phyloP scores from a whole-genome alignment of 2,113 vertebrate species.

The Vulpes lagopus region DNA sequence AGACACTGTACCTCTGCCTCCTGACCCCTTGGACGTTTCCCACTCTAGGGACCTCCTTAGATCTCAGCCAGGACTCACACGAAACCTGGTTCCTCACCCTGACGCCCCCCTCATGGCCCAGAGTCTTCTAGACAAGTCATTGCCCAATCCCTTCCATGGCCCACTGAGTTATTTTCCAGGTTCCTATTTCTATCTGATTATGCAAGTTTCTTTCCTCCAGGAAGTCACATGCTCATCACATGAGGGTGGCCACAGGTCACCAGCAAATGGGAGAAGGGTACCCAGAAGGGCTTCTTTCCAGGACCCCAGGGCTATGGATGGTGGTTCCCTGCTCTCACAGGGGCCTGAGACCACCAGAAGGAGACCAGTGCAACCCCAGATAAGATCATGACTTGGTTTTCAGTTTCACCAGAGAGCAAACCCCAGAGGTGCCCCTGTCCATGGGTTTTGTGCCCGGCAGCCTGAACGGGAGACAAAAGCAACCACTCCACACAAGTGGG shows the following conservation, averaged over 20 bases:
- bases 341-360: neutral
- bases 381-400: neutral
- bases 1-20: neutral
- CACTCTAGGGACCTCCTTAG: neutral
- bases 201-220: slow-evolving; percentile 67
- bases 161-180: slow-evolving; percentile 41
- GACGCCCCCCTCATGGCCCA: neutral
- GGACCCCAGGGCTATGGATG: neutral
- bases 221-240: slow-evolving; percentile 51
- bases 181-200: slow-evolving; percentile 73
- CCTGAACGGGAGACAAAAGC: neutral
- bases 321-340: neutral
- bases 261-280: neutral
- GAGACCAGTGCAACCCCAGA: neutral
- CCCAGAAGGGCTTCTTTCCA: neutral
- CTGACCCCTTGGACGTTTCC: neutral
- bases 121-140: neutral
- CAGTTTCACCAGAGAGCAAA: neutral
- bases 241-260: neutral
- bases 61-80: neutral
- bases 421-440: neutral
- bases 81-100: neutral
- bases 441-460: neutral
- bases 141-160: slow-evolving; percentile 32
- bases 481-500: neutral